Evolutionary conservation across 2,797 vertebrate genomes (phyloP).

Genomic region (Xenentodon cancila): DNA sequence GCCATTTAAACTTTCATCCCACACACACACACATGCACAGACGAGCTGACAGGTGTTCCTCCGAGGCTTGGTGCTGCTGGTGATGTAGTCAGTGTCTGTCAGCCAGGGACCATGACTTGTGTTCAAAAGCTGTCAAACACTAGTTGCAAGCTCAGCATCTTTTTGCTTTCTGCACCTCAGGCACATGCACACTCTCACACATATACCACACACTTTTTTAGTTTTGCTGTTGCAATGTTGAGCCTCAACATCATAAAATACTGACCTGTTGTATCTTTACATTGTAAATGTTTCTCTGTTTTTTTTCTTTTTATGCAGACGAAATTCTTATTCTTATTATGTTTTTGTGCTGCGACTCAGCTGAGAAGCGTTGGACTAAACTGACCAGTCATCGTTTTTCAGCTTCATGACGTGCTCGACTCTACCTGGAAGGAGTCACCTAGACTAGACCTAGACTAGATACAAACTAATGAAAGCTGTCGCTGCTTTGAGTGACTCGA

Average conservation of each 20-base stretch:
- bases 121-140: slow-evolving; percentile 63
- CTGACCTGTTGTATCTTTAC: neutral
- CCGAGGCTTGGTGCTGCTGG: slow-evolving; percentile 16
- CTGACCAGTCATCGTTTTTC: too few relatives aligned
- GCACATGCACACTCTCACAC: neutral
- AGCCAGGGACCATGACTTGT: slow-evolving; percentile 17
- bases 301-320: neutral
- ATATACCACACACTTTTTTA: neutral
- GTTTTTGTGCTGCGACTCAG: too few relatives aligned
- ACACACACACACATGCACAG: slow-evolving; percentile 1
- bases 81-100: slow-evolving; percentile 47
- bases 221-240: too few relatives aligned
- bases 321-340: too few relatives aligned
- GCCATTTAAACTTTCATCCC: slow-evolving; percentile 33
- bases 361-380: too few relatives aligned
- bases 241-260: neutral
- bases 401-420: too few relatives aligned
- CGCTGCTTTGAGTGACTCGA: too few relatives aligned
- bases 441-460: too few relatives aligned
- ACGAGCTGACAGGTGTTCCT: slow-evolving; percentile 35
- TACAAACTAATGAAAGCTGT: too few relatives aligned
- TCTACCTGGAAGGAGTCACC: too few relatives aligned
- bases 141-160: slow-evolving; percentile 44
- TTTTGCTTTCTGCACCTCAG: slow-evolving; percentile 10
- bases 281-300: neutral